A percentile compares a stretch with the other conserved stretches of the same genome.
Evolutionary conservation across 2,888 invertebrate genomes (phyloP).

Genomic region (Epirrhoe tristata): DNA sequence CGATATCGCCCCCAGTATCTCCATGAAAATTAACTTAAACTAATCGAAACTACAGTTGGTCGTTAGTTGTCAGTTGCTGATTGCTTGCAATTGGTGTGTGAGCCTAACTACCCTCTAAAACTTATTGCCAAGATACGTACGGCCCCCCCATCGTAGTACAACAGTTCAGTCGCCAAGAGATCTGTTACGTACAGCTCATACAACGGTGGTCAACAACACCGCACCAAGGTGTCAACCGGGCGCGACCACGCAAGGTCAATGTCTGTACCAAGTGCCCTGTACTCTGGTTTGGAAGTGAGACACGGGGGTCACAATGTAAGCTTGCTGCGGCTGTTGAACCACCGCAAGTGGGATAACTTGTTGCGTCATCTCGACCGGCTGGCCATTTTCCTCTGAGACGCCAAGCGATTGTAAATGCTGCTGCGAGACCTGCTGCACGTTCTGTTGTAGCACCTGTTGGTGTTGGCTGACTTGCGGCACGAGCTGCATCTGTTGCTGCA

Average conservation of each 20-base stretch:
- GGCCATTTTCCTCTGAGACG: slow-evolving; percentile 78
- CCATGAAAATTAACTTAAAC: slow-evolving; percentile 5
- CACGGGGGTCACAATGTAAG: slow-evolving; percentile 88
- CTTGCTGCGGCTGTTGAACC: slow-evolving; percentile 87
- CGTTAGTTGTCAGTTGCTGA: slow-evolving; percentile 21
- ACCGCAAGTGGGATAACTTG: slow-evolving; percentile 88
- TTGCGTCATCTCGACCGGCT: slow-evolving; percentile 86
- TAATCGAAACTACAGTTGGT: slow-evolving; percentile 16
- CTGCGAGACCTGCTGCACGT: slow-evolving; percentile 75
- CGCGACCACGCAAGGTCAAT: slow-evolving; percentile 64
- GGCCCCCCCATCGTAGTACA: slow-evolving; percentile 53
- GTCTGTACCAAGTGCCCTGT: slow-evolving; percentile 85
- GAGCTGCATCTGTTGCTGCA: slow-evolving; percentile 78
- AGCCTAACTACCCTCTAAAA: slow-evolving; percentile 69
- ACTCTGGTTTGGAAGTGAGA: slow-evolving; percentile 87
- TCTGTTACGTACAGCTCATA: slow-evolving; percentile 53
- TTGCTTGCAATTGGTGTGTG: slow-evolving; percentile 21
- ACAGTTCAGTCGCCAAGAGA: slow-evolving; percentile 60
- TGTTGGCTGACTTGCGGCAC: slow-evolving; percentile 82
- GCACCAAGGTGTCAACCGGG: slow-evolving; percentile 20
- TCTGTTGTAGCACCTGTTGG: slow-evolving; percentile 78
- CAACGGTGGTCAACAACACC: slow-evolving; percentile 15
- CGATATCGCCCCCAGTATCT: neutral
- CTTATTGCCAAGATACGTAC: slow-evolving; percentile 78
- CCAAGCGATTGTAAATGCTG: slow-evolving; percentile 82